Evolutionary conservation across 2,797 vertebrate genomes (phyloP).

Genomic region (Rhodeus uyekii): DNA sequence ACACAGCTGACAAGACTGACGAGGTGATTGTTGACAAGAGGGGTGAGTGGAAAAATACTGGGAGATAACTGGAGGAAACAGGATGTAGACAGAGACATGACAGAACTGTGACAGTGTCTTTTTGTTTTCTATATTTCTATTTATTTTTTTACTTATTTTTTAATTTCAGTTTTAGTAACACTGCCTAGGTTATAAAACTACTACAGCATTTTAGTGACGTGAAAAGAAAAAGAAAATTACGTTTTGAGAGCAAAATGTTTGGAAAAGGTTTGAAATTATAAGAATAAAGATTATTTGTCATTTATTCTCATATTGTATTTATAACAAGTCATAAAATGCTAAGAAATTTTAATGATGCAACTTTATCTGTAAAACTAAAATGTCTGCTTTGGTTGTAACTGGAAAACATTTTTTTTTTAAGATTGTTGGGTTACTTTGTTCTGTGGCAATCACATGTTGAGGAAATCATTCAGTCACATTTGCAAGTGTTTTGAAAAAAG

Average conservation of each 20-base stretch:
- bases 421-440: not conserved
- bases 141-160: not conserved
- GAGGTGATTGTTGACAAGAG: too few relatives aligned
- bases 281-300: not conserved
- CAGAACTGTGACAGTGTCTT: too few relatives aligned
- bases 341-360: not conserved
- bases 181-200: not conserved
- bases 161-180: not conserved
- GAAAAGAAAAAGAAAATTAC: not conserved
- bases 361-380: not conserved
- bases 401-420: not conserved
- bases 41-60: too few relatives aligned
- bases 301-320: not conserved
- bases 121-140: not conserved
- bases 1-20: too few relatives aligned
- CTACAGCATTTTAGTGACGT: not conserved
- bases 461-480: conserved; percentile 6
- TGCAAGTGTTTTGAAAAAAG: conserved; percentile 24
- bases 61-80: too few relatives aligned
- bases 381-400: not conserved
- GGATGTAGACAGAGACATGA: too few relatives aligned
- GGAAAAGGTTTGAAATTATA: not conserved
- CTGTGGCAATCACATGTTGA: conserved; percentile 28
- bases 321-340: not conserved
- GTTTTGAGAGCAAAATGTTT: not conserved